These are phyloP conservation scores for Drosophila nigrodunni DNA, from an alignment of 1,140 invertebrate species.

Conservation along the genomic window DNA sequence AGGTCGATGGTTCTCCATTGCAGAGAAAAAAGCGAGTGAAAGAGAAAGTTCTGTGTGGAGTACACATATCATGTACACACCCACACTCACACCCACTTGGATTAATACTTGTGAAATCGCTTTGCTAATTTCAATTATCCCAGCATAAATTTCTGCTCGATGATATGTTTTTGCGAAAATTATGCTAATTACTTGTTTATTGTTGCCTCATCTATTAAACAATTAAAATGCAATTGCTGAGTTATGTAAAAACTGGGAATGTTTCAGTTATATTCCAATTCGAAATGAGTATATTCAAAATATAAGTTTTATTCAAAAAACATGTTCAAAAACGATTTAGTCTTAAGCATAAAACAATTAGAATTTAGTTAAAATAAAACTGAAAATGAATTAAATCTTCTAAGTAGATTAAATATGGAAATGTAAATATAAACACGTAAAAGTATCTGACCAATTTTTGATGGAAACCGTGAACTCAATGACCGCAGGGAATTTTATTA, in stretches of 20 bases:
- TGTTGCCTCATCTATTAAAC: neutral
- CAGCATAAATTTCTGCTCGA: conserved; percentile 4
- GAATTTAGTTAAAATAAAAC: neutral
- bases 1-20: neutral
- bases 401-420: neutral
- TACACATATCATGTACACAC: conserved; percentile 1
- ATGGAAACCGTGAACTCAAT: conserved; percentile 1
- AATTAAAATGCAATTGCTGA: conserved; percentile 3
- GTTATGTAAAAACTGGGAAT: no score
- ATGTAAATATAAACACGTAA: neutral
- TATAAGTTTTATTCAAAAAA: no score
- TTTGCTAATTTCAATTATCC: conserved; percentile 13
- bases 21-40: neutral
- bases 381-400: neutral
- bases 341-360: neutral
- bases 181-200: conserved; percentile 1
- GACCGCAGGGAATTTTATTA: neutral
- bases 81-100: neutral
- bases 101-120: neutral
- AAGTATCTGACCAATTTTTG: neutral
- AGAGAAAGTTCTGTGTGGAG: no score
- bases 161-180: conserved; percentile 1
- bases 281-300: no score
- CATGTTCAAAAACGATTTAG: no score
- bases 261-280: no score